These are phyloP conservation scores for Myripristis jacobus DNA, from an alignment of 2,797 vertebrate genomes.

Conservation along the genomic window DNA sequence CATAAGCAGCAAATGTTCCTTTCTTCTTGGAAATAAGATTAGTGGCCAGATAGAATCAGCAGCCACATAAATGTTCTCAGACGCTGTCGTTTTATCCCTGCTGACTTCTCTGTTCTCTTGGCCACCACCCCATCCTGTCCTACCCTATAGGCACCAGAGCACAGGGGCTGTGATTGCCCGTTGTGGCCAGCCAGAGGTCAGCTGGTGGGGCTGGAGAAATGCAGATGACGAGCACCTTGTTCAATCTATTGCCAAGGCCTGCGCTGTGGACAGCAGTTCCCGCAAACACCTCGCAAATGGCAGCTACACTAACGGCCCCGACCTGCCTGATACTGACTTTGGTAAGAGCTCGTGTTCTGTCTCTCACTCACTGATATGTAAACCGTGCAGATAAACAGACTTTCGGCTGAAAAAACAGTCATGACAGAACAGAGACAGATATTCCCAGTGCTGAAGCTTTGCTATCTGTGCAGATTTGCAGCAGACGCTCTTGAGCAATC, in stretches of 20 bases:
- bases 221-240: constrained; percentile 96
- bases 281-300: constrained; percentile 83
- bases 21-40: constrained; percentile 1
- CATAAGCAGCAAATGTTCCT: not conserved
- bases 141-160: constrained; percentile 93
- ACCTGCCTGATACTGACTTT: constrained; percentile 92
- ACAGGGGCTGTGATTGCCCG: constrained; percentile 97
- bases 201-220: constrained; percentile 99
- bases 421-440: constrained; percentile 1
- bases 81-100: not conserved
- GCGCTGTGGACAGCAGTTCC: constrained; percentile 88
- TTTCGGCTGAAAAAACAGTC: constrained; percentile 9
- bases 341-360: constrained; percentile 78
- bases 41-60: not conserved
- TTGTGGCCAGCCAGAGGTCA: constrained; percentile 98
- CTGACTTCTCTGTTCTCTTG: not conserved
- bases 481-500: constrained; percentile 43
- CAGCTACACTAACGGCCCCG: constrained; percentile 86
- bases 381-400: constrained; percentile 7
- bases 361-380: not conserved
- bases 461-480: constrained; percentile 18
- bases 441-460: constrained; percentile 9
- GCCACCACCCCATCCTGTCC: not conserved
- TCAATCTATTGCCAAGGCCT: constrained; percentile 96
- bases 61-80: not conserved